Evolutionary conservation across 2,113 vertebrate species (phyloP).

Genomic region (Madoqua kirkii): DNA sequence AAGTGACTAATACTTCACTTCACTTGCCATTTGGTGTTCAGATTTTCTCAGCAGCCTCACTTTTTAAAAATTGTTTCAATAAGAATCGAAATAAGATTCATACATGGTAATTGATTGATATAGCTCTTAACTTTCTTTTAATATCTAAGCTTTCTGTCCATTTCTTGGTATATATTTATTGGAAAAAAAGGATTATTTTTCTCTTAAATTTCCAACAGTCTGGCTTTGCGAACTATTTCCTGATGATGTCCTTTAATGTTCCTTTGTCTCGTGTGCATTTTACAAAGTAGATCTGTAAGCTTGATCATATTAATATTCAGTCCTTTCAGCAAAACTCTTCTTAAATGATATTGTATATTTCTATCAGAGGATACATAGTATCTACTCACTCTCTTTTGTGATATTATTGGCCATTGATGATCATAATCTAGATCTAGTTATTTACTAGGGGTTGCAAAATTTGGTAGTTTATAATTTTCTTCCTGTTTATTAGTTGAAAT

Average conservation of each 20-base stretch:
- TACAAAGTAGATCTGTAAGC: background rate
- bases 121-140: background rate
- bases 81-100: background rate
- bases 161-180: background rate
- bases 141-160: background rate
- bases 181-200: background rate
- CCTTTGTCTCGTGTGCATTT: background rate
- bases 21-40: background rate
- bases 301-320: background rate
- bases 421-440: background rate
- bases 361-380: background rate
- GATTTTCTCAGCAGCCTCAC: background rate
- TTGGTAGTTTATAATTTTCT: background rate
- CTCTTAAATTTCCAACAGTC: background rate
- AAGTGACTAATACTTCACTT: background rate
- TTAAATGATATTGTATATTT: background rate
- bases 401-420: background rate
- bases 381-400: background rate
- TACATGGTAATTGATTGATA: background rate
- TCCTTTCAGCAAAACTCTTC: background rate
- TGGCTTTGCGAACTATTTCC: background rate
- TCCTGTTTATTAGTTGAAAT: background rate
- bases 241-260: background rate
- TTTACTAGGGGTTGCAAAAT: background rate
- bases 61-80: background rate